Base-by-base conservation (phyloP, 2,113 vertebrate genomes). In the Mirounga angustirostris region DNA sequence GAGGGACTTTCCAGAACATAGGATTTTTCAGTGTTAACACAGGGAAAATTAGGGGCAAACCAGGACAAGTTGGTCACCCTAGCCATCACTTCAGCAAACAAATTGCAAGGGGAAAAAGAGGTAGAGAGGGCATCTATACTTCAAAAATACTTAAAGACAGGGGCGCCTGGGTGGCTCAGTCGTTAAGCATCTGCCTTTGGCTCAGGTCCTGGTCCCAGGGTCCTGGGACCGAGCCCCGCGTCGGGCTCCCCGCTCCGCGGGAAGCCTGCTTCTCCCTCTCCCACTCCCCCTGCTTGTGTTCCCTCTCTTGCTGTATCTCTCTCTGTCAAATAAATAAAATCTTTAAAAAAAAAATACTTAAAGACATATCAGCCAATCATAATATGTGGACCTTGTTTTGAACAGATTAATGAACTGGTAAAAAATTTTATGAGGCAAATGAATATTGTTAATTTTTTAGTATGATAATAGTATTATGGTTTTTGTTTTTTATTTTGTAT, bases 121-220 rank as follows among this genome's bases (percentile, higher is more conserved):
- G 52, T 28, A 14, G 15, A 80, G 50, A 88, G 43, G 67, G 50
- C 89, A 81, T 15, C 14, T 43, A 43, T 76, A 58, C 36, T 65
- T 94, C 61, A 56, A 76, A 92, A 96, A 89, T 82, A 81, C 7
- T 92, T 86, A 69, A 81, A 65, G 33, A 89, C 56, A 46, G 36
- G 36, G 36, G 36, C 36, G 36, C 36, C 36, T 36, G 36, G 36
- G 36, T 36, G 36, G 36, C 36, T 36, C 36, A 36, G 36, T 36
- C 36, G 36, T 36, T 36, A 36, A 36, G 36, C 36, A 36, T 36
- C 36, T 36, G 36, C 36, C 36, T 36, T 36, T 36, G 36, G 36
- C 36, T 36, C 36, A 36, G 36, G 36, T 36, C 36, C 36, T 36
- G 36, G 36, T 36, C 36, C 36, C 36, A 36, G 36, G 36, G 36